Percentiles rank a stretch among this genome's conserved stretches.
Conservation (phyloP, 2,113 vertebrate genomes). For the Petrocephalus zakoni region DNA sequence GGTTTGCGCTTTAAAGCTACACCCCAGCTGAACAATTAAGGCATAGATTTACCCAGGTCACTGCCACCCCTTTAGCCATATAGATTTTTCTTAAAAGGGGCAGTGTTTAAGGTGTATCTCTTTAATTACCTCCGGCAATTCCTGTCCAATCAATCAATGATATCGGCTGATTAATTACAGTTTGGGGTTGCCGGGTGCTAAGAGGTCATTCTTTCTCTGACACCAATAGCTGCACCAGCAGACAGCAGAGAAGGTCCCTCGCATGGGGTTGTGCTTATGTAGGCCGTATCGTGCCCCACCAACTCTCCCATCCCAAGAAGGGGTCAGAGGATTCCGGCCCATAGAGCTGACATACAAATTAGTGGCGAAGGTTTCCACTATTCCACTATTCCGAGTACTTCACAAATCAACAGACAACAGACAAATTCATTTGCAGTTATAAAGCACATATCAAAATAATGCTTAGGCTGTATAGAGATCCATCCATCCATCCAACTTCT, state of each 20-base stretch:
- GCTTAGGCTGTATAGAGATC: background rate
- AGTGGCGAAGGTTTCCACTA: background rate
- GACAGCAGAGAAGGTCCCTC: background rate
- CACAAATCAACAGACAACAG: background rate
- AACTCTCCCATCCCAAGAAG: background rate
- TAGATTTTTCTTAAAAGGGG: background rate
- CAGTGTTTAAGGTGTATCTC: constrained; percentile 24
- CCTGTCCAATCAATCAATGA: constrained; percentile 20
- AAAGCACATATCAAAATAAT: background rate
- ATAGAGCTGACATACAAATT: background rate
- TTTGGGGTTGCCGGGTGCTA: background rate
- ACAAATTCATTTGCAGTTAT: background rate
- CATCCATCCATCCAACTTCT: too few species aligned
- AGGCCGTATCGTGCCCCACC: background rate
- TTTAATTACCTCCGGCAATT: constrained; percentile 35
- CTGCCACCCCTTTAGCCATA: background rate
- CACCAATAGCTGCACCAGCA: background rate
- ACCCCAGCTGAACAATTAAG: background rate
- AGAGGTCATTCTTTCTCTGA: constrained; percentile 13
- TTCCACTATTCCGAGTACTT: background rate
- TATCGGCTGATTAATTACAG: constrained; percentile 35
- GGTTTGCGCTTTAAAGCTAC: background rate
- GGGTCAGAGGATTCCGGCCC: background rate
- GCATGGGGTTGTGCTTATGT: background rate
- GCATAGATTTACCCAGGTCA: constrained; percentile 1